These are phyloP conservation scores for Melinaea menophilus DNA, from an alignment of 2,888 invertebrate species.

Conservation along the genomic window DNA sequence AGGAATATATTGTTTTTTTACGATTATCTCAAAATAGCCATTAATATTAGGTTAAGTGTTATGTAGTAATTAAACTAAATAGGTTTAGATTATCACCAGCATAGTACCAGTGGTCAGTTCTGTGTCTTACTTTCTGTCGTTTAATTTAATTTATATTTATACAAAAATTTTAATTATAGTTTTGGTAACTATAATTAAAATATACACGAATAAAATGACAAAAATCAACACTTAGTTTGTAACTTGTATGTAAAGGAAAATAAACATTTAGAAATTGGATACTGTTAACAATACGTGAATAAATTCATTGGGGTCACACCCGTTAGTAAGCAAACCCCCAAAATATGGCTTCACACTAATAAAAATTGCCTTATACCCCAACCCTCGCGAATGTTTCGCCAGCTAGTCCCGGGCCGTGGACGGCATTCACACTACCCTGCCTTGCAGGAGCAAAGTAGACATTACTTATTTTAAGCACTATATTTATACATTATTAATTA, in stretches of 20 bases:
- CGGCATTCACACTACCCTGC: slow-evolving; percentile 18
- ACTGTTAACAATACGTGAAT: slow-evolving; percentile 17
- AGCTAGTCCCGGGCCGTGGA: slow-evolving; percentile 35
- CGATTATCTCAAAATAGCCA: no score
- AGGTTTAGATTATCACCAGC: no score
- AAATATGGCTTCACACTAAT: slow-evolving; percentile 54
- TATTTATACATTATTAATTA: slow-evolving; percentile 23
- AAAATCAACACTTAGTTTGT: neutral
- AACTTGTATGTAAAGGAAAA: slow-evolving; percentile 1
- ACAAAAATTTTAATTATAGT: no score
- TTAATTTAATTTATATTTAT: no score
- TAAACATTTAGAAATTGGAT: slow-evolving; percentile 12
- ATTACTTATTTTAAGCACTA: neutral
- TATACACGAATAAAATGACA: no score
- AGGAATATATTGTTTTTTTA: neutral
- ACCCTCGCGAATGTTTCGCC: slow-evolving; percentile 61
- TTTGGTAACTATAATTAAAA: no score
- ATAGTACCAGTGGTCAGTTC: no score
- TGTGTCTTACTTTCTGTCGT: no score
- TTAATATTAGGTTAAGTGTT: no score
- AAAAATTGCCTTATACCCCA: slow-evolving; percentile 53
- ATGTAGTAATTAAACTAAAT: no score
- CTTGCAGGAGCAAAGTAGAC: neutral
- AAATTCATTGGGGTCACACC: slow-evolving; percentile 32
- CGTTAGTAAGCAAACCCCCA: slow-evolving; percentile 38